A percentile compares a stretch with the other conserved stretches of the same genome.
Conservation (phyloP, 2,797 vertebrate genomes). For the Gambelia wislizenii region DNA sequence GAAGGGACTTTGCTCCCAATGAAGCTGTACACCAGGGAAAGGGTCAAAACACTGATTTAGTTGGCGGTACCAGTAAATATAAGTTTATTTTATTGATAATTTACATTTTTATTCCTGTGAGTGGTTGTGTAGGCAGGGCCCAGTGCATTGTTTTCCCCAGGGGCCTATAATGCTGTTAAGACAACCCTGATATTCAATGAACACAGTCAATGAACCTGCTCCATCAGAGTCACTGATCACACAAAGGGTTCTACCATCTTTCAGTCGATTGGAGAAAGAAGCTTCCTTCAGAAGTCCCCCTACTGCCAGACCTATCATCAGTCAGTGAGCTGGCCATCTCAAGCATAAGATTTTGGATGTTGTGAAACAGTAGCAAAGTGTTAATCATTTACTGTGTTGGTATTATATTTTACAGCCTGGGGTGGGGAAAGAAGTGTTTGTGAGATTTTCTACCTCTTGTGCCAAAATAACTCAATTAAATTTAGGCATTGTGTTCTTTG, state of each 20-base stretch:
- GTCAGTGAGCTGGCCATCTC: neutral
- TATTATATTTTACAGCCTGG: neutral
- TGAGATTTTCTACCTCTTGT: neutral
- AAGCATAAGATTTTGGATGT: neutral
- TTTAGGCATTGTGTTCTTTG: neutral
- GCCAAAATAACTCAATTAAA: neutral
- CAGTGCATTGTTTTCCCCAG: no score
- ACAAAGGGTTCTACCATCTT: neutral
- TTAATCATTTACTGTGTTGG: neutral
- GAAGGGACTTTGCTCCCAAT: no score
- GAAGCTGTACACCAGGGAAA: no score
- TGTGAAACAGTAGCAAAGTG: neutral
- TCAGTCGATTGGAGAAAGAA: neutral
- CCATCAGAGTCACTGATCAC: neutral
- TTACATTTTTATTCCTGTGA: no score
- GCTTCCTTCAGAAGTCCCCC: neutral
- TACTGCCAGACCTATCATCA: neutral
- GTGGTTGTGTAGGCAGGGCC: no score
- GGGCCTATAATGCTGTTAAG: no score
- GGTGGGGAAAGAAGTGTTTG: neutral
- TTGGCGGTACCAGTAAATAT: no score
- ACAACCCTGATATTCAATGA: no score
- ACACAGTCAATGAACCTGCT: no score
- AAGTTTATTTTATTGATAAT: no score
- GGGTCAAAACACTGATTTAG: no score